Percentiles rank a stretch among this genome's conserved stretches.
Conservation (phyloP, 2,888 invertebrate species). For the Hypomecis atomaria region DNA sequence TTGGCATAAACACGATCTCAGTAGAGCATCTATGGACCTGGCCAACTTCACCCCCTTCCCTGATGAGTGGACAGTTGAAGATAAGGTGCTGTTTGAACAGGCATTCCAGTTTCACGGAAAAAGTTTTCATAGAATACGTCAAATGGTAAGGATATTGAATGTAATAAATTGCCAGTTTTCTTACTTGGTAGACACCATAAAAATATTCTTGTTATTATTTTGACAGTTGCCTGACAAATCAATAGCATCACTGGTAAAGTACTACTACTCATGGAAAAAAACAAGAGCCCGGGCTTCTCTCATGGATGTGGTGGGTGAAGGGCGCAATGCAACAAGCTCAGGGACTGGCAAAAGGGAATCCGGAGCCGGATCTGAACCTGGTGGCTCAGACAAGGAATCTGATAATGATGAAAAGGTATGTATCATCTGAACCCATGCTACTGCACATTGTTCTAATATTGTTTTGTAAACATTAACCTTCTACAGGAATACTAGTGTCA, state of each 20-base stretch:
- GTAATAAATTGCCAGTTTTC: constrained; percentile 9
- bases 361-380: constrained; percentile 91
- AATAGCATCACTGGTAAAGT: constrained; percentile 97
- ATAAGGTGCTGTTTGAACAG: constrained; percentile 98
- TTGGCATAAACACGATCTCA: constrained; percentile 98
- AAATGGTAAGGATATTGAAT: constrained; percentile 91
- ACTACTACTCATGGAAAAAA: constrained; percentile 99
- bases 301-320: constrained; percentile 94
- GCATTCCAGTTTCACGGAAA: constrained; percentile 99
- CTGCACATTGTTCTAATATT: constrained; percentile 19
- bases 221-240: constrained; percentile 97
- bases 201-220: constrained; percentile 29
- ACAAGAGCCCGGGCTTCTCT: constrained; percentile 95
- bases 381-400: constrained; percentile 93
- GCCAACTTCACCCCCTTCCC: constrained; percentile 99
- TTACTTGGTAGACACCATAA: constrained; percentile 17
- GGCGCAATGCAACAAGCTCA: constrained; percentile 88
- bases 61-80: constrained; percentile 99
- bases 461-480: constrained; percentile 50
- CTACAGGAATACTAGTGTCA: constrained; percentile 37
- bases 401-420: constrained; percentile 96
- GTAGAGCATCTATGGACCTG: constrained; percentile 95
- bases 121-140: constrained; percentile 97
- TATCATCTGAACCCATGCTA: constrained; percentile 37
- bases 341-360: constrained; percentile 88